Conservation (phyloP, 2,113 vertebrate species). For the Serinus canaria region DNA sequence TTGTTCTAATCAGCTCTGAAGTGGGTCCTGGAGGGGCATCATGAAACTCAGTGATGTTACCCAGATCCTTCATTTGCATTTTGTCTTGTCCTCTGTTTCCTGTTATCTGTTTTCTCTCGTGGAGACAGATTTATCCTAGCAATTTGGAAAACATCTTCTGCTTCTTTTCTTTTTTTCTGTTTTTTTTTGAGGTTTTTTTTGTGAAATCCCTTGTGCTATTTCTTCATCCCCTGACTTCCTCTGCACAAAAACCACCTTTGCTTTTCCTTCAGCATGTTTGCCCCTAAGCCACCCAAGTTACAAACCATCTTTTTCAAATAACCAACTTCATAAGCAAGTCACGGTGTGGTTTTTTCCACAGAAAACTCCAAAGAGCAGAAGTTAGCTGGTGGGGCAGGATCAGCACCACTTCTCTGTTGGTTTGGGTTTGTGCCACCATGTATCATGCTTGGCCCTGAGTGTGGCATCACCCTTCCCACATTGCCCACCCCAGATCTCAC, state of each 20-base stretch:
- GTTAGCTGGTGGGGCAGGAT: background rate
- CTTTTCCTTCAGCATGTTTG: constrained; percentile 8
- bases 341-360: constrained; percentile 42
- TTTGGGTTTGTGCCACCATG: background rate
- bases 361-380: background rate
- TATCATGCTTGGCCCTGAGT: background rate
- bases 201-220: background rate
- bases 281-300: constrained; percentile 30
- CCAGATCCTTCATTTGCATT: constrained; percentile 55
- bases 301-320: constrained; percentile 41
- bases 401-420: background rate
- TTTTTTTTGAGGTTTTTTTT: no score
- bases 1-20: background rate
- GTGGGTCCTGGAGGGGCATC: background rate
- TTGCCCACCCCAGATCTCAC: fast-evolving
- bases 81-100: constrained; percentile 38
- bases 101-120: constrained; percentile 32
- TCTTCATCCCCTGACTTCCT: constrained; percentile 5
- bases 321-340: background rate
- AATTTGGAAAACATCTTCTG: constrained; percentile 24
- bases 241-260: constrained; percentile 25
- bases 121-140: constrained; percentile 41
- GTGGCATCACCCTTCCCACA: background rate
- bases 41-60: background rate
- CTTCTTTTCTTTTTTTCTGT: background rate